Evolutionary conservation across 53 echinoderm and acorn worm genomes (phyloP), one percentile per base, ranked within the genome.

Genomic region (Actinopyga echinites): DNA sequence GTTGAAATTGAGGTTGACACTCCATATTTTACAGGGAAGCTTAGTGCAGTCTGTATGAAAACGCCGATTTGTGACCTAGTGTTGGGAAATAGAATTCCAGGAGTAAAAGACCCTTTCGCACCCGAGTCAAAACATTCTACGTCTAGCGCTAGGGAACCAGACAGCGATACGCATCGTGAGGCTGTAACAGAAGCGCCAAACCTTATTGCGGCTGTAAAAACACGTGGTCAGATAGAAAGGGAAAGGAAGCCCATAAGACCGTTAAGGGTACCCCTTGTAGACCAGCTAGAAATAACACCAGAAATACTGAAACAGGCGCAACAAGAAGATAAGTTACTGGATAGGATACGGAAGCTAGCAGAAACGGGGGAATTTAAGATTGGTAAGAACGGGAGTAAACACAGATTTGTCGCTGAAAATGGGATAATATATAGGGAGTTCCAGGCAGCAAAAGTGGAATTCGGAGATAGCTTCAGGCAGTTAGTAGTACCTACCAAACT

Each of bases 211-310:
- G 68, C 68, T 4, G 68, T 67, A 67, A 33, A 67, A 31, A 67
- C 68, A 23, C 29, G 68, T 4, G 10, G 30, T 67, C 29, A 67
- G 30, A 30, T 20, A 0, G 2, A 11, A 34, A 2, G 35, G 19
- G 30, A 34, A 6, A 30, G 5, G 24, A 79, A 79, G 17, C 57
- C 30, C 8, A 28, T 55, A 8, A 79, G 26, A 57, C 79, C 79
- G 29, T 6, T 79, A 30, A 54, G 1, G 30, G 56, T 79, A 54
- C 26, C 57, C 4, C 30, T 25, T 4, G 31, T 8, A 75, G 79
- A 79, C n/a, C 36, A 79, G 25, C 15, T 36, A 8, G 57, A 56
- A 31, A 35, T 79, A 29, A 79, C 79, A 31, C 79, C 79, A 52
- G 30, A 79, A 79, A 29, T 58, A 28, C 19, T 79, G 1, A 34